Conservation (phyloP, 64 coral and sea anemone genomes). For the Pocillopora verrucosa region DNA sequence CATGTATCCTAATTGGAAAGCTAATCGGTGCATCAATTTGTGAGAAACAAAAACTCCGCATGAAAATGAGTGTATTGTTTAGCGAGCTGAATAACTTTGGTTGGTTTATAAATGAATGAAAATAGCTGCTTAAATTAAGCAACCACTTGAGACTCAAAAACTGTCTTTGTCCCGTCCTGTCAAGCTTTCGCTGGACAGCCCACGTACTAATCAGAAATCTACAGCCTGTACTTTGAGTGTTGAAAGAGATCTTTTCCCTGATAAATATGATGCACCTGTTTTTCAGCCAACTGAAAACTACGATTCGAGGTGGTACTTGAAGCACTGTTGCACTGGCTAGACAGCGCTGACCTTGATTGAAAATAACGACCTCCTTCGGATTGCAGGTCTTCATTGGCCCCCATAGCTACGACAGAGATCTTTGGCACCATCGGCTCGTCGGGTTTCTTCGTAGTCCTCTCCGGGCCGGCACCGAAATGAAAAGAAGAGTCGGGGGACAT, state of each 20-base stretch:
- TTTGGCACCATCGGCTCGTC: constrained; percentile 33
- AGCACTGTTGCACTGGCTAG: constrained; percentile 10
- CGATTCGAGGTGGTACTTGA: neutral
- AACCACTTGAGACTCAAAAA: no score
- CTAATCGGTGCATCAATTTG: no score
- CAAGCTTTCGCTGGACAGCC: no score
- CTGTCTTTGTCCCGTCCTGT: no score
- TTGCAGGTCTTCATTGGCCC: constrained; percentile 11
- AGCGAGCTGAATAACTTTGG: no score
- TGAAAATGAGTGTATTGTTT: no score
- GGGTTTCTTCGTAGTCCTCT: neutral
- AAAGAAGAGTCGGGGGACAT: constrained; percentile 58
- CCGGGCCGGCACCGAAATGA: constrained; percentile 26
- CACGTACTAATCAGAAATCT: neutral
- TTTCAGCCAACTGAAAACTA: neutral
- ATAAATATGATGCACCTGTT: constrained; percentile 25
- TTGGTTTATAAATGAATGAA: no score
- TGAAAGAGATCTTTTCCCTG: constrained; percentile 26
- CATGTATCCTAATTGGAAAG: no score
- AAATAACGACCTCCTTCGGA: constrained; percentile 38
- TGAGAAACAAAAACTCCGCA: no score
- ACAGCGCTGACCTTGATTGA: constrained; percentile 15
- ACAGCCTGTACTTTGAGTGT: constrained; percentile 12
- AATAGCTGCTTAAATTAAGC: no score
- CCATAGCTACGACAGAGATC: constrained; percentile 2